Evolutionary conservation across 2,888 invertebrate genomes (phyloP), one percentile per base, ranked within the genome.

Genomic region (Pycnomerus fuliginosus): DNA sequence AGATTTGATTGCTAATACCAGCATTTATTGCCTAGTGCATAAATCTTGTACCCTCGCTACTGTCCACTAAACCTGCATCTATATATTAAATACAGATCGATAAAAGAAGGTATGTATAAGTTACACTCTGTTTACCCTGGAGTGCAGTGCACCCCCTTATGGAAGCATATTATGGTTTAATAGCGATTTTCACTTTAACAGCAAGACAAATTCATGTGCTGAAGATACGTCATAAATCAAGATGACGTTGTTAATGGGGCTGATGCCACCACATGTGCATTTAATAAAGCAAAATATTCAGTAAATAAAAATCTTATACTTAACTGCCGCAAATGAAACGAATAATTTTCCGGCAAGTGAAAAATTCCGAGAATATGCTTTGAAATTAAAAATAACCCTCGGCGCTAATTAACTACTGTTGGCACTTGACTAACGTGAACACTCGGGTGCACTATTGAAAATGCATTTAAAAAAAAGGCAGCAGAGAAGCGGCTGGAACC

Each of bases 21-120:
- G 56, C 67, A 62, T 67, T 66, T 67, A 67, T 65, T 64, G 65
- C 65, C 58, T 55, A 58, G 58, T 62, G 64, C 61, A 67, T 66
- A 65, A 65, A 65, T 64, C 66, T 66, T 56, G 39, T 51, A 56
- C 54, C 61, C 60, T 41, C 53, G 39, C 47, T 25, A 47, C 40
- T 49, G 44, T 54, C 40, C 46, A 44, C 52, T 41, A 41, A 40
- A 31, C 48, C 48, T 44, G 34, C 49, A 48, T 43, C 41, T 46
- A 48, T 48, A 45, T 45, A 36, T 38, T 45, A 48, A 41, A 32
- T 49, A 50, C 39, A 44, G 47, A 48, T 44, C 51, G 48, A 54
- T 54, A 25, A 38, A n/a, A n/a, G n/a, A n/a, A n/a, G n/a, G n/a
- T n/a, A n/a, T n/a, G n/a, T n/a, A n/a, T n/a, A n/a, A n/a, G 41